Evolutionary conservation across 92 coral and sea anemone species (phyloP), one percentile per base, ranked within the genome.

Genomic region (Isaurus tuberculatus): DNA sequence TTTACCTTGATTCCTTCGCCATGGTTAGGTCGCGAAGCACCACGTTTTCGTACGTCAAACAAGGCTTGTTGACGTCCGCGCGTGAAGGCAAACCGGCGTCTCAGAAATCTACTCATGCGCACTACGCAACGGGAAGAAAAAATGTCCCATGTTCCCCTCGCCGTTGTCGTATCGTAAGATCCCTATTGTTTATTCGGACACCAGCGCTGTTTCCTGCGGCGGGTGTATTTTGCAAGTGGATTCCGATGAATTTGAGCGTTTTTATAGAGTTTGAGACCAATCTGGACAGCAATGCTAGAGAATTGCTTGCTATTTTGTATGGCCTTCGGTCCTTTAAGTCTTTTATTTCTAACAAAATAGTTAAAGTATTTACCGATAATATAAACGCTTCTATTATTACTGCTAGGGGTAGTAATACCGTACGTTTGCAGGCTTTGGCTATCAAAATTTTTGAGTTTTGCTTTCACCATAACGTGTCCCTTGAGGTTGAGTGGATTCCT

Each of bases 341-440:
- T 20, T 15, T 65, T 85, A 65, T 85, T 43, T 63, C 37, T 1
- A 83, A 75, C 30, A 85, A 85, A 30, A 61, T 49, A 37, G 43
- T 37, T 4, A 37, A 9, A 37, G 4, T 37, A 37, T 37, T 37
- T 9, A 37, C 43, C 4, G 91, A 73, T 42, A 84, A 74, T 75
- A 51, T 26, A 46, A 83, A 63, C 70, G 87, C 84, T 31, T 22
- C 83, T 83, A 43, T 72, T 23, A 83, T 82, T 70, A 19, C 63
- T 26, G 66, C 31, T 15, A 88, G 75, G 69, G 89, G 84, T 19
- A 88, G 88, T 42, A 73, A n/a, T 25, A 40, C 57, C n/a, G 19
- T 83, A 42, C 74, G 70, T 65, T 70, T 84, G 53, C 89, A 85
- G 28, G 48, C 51, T 33, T 57, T 70, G 22, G 82, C 90, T 4